Evolutionary conservation across 2,113 vertebrate genomes (phyloP).

Genomic region (Dicaeum eximium): DNA sequence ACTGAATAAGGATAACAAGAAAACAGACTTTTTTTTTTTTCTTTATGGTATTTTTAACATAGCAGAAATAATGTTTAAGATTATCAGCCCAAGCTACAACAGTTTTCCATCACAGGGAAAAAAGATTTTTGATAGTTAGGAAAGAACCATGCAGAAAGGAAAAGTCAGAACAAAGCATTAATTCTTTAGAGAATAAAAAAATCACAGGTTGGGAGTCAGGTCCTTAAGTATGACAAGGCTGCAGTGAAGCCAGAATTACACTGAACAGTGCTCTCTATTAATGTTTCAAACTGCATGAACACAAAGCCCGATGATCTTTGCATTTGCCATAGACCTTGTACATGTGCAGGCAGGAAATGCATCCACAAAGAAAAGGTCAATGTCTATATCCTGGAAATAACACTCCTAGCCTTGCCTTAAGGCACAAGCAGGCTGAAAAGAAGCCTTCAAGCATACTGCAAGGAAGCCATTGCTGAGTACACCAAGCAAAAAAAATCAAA

Average conservation of each 20-base stretch:
- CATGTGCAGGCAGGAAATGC: neutral
- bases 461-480: neutral
- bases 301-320: neutral
- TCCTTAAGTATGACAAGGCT: neutral
- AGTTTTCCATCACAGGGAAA: neutral
- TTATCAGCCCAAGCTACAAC: neutral
- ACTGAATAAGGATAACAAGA: neutral
- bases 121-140: neutral
- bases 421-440: neutral
- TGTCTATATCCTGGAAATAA: neutral
- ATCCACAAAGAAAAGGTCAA: neutral
- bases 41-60: neutral
- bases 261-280: neutral
- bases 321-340: neutral
- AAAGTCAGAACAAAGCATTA: neutral
- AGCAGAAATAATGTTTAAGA: neutral
- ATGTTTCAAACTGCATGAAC: neutral
- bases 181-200: neutral
- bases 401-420: neutral
- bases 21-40: neutral
- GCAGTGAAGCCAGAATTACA: neutral
- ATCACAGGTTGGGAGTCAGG: neutral
- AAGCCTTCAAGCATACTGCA: neutral
- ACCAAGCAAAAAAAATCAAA: neutral
- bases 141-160: neutral